A percentile compares a stretch with the other conserved stretches of the same genome.
Evolutionary conservation across 2,797 vertebrate genomes (phyloP).

Genomic region (Salarias fasciatus): DNA sequence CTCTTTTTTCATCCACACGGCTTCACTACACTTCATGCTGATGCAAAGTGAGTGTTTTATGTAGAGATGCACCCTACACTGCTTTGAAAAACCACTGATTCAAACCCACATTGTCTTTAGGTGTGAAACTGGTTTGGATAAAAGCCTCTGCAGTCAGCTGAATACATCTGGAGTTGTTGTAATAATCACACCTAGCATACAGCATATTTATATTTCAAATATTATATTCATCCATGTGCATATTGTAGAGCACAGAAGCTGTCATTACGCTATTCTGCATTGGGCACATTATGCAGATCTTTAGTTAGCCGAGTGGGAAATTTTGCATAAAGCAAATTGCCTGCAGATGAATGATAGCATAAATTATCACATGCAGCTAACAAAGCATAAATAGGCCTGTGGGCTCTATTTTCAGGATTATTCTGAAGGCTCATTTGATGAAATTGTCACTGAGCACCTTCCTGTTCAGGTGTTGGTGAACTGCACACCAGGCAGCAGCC

Average conservation of each 20-base stretch:
- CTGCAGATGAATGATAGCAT: too few relatives aligned
- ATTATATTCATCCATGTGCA: too few relatives aligned
- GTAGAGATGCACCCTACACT: background rate
- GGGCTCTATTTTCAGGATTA: background rate
- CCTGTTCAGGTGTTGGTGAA: background rate
- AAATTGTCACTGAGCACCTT: background rate
- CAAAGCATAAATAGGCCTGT: too few relatives aligned
- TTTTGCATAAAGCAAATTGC: too few relatives aligned
- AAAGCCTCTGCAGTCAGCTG: background rate
- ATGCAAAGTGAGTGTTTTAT: background rate
- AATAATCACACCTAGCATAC: constrained; percentile 11
- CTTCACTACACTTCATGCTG: background rate
- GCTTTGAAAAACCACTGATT: background rate
- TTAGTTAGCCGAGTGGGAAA: too few relatives aligned
- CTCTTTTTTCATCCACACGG: background rate
- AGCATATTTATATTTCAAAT: too few relatives aligned
- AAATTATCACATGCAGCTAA: background rate
- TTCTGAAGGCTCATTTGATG: background rate
- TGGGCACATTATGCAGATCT: too few relatives aligned
- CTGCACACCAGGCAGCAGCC: background rate
- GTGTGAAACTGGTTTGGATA: background rate
- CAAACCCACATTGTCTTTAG: background rate
- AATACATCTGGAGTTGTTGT: background rate
- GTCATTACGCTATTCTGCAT: too few relatives aligned
- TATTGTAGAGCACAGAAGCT: too few relatives aligned